Conservation (phyloP, 2,888 invertebrate species). For the Auanema sp. region DNA sequence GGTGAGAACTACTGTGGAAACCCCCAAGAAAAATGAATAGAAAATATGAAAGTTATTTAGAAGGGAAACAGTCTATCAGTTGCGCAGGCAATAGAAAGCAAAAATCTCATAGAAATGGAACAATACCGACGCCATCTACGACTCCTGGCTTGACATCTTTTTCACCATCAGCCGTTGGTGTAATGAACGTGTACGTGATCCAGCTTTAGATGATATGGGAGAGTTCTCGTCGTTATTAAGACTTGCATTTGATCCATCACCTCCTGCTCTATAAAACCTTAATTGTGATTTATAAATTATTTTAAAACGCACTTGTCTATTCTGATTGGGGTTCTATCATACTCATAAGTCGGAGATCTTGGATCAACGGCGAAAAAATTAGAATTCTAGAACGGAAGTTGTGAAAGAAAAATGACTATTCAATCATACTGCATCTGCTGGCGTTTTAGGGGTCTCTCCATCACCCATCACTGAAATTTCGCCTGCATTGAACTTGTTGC, state of each 20-base stretch:
- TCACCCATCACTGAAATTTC: no score
- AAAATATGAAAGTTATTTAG: no score
- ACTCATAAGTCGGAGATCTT: slow-evolving; percentile 18
- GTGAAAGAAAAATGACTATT: not conserved
- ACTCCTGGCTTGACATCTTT: slow-evolving; percentile 8
- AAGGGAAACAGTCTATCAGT: no score
- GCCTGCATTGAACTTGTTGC: no score
- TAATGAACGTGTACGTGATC: not conserved
- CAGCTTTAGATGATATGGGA: not conserved
- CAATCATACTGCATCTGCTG: not conserved
- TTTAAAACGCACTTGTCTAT: not conserved
- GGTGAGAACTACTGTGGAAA: no score
- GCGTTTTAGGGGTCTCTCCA: slow-evolving; percentile 3
- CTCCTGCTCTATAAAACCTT: not conserved
- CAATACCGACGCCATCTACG: no score
- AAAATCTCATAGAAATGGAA: no score
- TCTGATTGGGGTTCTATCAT: slow-evolving; percentile 16
- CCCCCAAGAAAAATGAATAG: no score
- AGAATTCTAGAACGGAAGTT: not conserved
- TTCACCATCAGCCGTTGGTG: slow-evolving; percentile 12
- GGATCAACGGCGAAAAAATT: slow-evolving; percentile 11
- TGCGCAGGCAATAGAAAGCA: no score
- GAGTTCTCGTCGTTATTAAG: slow-evolving; percentile 3
- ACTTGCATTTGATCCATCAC: not conserved
- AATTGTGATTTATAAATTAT: no score